A percentile compares a stretch with the other conserved stretches of the same genome.
Evolutionary conservation across 1,140 invertebrate species (phyloP).

Genomic region (Drosophila pseudoananassae): DNA sequence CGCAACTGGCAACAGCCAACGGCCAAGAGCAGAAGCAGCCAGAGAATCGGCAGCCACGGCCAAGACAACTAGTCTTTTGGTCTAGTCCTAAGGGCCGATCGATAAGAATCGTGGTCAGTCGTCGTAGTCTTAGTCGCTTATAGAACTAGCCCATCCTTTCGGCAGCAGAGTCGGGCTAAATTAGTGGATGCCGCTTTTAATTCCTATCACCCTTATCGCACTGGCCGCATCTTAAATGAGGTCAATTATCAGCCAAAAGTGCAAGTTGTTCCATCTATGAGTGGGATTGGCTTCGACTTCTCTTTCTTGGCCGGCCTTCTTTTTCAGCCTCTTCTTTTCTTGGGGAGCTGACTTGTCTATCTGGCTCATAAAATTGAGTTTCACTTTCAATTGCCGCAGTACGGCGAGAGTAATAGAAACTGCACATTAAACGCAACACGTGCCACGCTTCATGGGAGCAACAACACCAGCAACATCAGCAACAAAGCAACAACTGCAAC

Average conservation of each 20-base stretch:
- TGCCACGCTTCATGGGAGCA: slow-evolving; percentile 80
- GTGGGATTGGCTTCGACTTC: slow-evolving; percentile 30
- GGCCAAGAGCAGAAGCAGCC: slow-evolving; percentile 45
- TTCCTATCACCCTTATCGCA: slow-evolving; percentile 73
- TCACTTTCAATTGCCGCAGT: slow-evolving; percentile 69
- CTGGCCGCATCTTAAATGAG: slow-evolving; percentile 73
- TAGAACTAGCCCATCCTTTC: slow-evolving; percentile 22
- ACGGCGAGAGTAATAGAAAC: slow-evolving; percentile 79
- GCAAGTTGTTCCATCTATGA: slow-evolving; percentile 55
- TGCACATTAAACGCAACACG: slow-evolving; percentile 80
- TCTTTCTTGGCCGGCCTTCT: slow-evolving; percentile 2
- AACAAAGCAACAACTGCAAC: slow-evolving; percentile 19
- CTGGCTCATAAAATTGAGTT: slow-evolving; percentile 70
- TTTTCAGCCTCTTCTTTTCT: slow-evolving; percentile 8
- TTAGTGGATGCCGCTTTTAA: slow-evolving; percentile 82
- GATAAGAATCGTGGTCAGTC: slow-evolving; percentile 70
- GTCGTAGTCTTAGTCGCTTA: slow-evolving; percentile 3
- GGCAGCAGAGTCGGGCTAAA: slow-evolving; percentile 51
- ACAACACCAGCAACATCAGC: slow-evolving; percentile 22
- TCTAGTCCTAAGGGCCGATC: slow-evolving; percentile 77
- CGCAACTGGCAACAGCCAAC: slow-evolving; percentile 38
- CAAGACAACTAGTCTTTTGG: slow-evolving; percentile 57
- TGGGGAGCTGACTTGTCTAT: slow-evolving; percentile 27
- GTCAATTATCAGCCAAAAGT: slow-evolving; percentile 80
- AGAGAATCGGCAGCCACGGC: slow-evolving; percentile 26